phyloP scores from a whole-genome alignment of 2,888 invertebrate species.

The Drosophila lutescens region DNA sequence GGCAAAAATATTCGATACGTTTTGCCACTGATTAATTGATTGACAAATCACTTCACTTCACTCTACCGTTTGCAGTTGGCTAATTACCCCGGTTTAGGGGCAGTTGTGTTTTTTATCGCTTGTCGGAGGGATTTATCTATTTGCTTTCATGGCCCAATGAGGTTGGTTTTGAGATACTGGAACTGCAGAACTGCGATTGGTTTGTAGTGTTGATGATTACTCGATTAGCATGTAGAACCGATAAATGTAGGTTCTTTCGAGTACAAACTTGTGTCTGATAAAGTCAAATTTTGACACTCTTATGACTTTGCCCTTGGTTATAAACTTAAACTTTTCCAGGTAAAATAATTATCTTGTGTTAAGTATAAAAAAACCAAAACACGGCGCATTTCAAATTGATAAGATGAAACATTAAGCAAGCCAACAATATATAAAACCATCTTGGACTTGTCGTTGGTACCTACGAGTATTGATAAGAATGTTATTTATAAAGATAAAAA shows the following conservation, averaged over 20 bases:
- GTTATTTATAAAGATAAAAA: background rate
- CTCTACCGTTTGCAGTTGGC: background rate
- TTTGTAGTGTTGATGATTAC: background rate
- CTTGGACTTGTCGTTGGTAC: no score
- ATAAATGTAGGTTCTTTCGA: background rate
- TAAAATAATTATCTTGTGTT: background rate
- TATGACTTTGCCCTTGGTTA: background rate
- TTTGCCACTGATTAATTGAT: constrained; percentile 39
- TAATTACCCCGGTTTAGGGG: constrained; percentile 3
- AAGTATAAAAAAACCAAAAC: constrained; percentile 6
- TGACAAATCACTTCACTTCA: constrained; percentile 31
- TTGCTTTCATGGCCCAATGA: constrained; percentile 11
- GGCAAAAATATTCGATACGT: constrained; percentile 6
- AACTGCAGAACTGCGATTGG: background rate
- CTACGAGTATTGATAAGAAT: background rate
- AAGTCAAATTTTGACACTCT: background rate
- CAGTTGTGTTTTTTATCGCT: background rate
- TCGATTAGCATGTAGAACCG: background rate
- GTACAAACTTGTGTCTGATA: background rate
- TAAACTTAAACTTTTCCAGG: background rate
- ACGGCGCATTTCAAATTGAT: background rate
- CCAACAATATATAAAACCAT: background rate
- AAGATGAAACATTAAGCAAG: constrained; percentile 1
- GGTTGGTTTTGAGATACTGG: constrained; percentile 21
- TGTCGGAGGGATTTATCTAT: constrained; percentile 9